phyloP scores from a whole-genome alignment of 2,888 invertebrate genomes.

The Imbricaverruca yamaguchii region DNA sequence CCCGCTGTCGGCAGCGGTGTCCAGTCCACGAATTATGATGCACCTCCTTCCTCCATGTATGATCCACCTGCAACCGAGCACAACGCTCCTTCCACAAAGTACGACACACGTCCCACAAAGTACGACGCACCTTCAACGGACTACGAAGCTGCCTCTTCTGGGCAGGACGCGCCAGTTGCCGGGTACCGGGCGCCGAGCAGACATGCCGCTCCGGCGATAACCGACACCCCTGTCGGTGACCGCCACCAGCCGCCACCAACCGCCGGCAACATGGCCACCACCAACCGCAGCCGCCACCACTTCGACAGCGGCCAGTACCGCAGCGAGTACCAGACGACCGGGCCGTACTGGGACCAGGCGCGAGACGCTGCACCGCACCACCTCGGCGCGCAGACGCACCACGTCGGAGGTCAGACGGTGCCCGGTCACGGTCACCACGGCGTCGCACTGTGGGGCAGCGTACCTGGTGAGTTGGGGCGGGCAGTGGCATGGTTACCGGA shows the following conservation, averaged over 20 bases:
- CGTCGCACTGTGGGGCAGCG: no score
- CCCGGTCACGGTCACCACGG: background rate
- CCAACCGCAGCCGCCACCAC: background rate
- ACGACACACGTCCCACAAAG: background rate
- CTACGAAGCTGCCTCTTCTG: background rate
- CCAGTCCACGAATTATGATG: no score
- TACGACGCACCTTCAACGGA: background rate
- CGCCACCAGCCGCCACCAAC: no score
- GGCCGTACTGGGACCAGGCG: background rate
- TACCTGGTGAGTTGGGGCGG: no score
- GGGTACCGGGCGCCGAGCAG: background rate
- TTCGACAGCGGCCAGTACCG: conserved; percentile 5
- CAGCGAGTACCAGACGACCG: background rate
- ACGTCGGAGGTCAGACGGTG: background rate
- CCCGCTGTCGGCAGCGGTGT: no score
- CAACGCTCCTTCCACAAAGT: background rate
- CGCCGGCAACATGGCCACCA: background rate
- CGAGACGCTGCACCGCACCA: background rate
- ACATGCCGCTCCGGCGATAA: background rate
- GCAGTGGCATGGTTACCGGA: no score
- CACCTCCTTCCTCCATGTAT: background rate
- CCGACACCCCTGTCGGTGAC: background rate
- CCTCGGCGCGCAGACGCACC: background rate
- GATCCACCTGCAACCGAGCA: background rate
- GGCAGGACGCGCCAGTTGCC: background rate